Conservation (phyloP, 2,113 vertebrate genomes). For the Rousettus leschenaultii region DNA sequence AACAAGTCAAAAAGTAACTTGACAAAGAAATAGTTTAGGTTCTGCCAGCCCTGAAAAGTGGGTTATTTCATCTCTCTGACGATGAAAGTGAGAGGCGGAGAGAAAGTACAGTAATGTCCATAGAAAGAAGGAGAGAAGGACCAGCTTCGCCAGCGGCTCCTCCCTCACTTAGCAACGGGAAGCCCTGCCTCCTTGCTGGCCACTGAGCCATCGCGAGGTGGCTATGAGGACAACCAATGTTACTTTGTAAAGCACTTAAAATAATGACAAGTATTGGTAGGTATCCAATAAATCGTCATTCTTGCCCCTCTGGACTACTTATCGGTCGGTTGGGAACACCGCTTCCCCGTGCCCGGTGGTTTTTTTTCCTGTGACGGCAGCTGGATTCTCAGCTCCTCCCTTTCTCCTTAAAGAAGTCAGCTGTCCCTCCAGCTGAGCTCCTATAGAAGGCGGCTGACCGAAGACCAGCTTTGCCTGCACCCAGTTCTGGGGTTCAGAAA, state of each 20-base stretch:
- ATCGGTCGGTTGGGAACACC: background rate
- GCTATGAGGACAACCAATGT: background rate
- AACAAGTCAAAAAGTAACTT: conserved; percentile 18
- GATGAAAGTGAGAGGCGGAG: background rate
- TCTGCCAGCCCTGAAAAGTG: background rate
- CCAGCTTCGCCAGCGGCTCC: background rate
- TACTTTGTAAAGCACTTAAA: background rate
- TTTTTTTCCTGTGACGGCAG: background rate
- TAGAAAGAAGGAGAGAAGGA: background rate
- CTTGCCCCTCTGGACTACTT: too few relatives aligned
- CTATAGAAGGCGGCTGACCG: background rate
- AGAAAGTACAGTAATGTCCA: background rate
- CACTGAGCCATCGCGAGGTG: background rate
- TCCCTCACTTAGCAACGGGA: background rate
- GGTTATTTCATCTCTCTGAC: background rate
- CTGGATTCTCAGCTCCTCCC: background rate
- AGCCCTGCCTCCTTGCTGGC: background rate
- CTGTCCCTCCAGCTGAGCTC: background rate
- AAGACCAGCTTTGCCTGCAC: background rate
- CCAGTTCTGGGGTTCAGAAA: background rate
- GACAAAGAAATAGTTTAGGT: background rate
- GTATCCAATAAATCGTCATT: background rate
- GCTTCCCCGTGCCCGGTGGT: background rate
- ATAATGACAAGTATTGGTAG: background rate
- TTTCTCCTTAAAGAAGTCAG: background rate